phyloP scores from a whole-genome alignment of 2,797 vertebrate species.

The Emydoidea blandingii region DNA sequence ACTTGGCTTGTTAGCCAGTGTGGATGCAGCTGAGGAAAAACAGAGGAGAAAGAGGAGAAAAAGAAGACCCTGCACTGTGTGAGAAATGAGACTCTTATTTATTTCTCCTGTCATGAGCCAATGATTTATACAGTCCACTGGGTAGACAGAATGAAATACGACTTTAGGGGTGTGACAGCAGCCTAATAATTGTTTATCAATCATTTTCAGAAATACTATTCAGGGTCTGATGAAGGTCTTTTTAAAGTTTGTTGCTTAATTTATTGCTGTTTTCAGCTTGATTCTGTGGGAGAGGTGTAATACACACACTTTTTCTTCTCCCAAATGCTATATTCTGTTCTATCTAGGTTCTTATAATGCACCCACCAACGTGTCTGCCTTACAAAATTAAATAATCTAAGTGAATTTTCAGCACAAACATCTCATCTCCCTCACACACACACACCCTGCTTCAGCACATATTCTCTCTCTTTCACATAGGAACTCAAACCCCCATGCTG shows the following conservation, averaged over 20 bases:
- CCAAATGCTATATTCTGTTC: background rate
- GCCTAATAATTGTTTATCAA: conserved; percentile 60
- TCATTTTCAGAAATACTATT: conserved; percentile 42
- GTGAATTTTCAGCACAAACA: conserved; percentile 4
- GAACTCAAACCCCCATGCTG: background rate
- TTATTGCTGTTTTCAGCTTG: conserved; percentile 35
- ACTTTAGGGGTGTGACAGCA: conserved; percentile 25
- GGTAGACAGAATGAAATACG: conserved; percentile 31
- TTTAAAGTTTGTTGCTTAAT: conserved; percentile 31
- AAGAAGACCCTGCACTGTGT: background rate
- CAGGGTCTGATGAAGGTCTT: conserved; percentile 48
- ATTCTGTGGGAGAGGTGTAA: conserved; percentile 9
- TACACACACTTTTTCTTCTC: background rate
- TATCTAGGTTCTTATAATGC: background rate
- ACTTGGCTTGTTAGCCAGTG: background rate
- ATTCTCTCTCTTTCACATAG: background rate
- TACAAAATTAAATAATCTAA: conserved; percentile 45
- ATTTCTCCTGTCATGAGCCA: conserved; percentile 17
- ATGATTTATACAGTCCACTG: conserved; percentile 47
- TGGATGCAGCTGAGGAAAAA: conserved; percentile 8
- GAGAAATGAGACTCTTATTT: background rate
- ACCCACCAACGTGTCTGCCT: background rate
- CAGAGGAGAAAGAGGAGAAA: background rate
- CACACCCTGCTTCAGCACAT: background rate
- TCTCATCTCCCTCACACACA: background rate